Conservation (phyloP, 2,113 vertebrate species). For the Otis tarda region DNA sequence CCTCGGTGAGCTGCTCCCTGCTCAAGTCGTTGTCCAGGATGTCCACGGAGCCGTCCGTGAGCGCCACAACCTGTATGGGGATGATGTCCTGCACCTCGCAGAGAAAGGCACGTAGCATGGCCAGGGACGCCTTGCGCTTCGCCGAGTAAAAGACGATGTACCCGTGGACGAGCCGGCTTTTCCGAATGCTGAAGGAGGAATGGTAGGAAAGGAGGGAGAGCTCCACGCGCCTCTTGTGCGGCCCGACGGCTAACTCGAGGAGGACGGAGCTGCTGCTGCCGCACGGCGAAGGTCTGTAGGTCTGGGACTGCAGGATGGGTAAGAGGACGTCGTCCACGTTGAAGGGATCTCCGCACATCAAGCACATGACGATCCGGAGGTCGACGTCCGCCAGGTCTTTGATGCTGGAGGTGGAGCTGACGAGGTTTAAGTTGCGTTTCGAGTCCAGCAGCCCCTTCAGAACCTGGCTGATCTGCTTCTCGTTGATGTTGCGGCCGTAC, state of each 20-base stretch:
- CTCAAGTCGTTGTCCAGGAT: conserved; percentile 83
- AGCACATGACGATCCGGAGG: conserved; percentile 88
- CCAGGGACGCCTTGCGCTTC: conserved; percentile 89
- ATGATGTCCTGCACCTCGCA: conserved; percentile 96
- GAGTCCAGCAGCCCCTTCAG: conserved; percentile 88
- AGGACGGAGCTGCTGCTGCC: conserved; percentile 81
- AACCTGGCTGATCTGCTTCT: conserved; percentile 91
- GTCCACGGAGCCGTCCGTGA: conserved; percentile 83
- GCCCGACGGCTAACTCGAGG: conserved; percentile 84
- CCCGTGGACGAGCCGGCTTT: conserved; percentile 90
- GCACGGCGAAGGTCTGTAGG: conserved; percentile 79
- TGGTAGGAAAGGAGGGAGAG: conserved; percentile 92
- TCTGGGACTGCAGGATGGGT: conserved; percentile 86
- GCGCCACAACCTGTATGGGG: conserved; percentile 89
- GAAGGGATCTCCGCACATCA: conserved; percentile 94
- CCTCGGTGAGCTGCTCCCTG: conserved; percentile 87
- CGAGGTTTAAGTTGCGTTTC: conserved; percentile 79
- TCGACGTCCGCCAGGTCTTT: conserved; percentile 87
- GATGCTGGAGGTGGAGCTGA: conserved; percentile 73
- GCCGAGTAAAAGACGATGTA: conserved; percentile 93
- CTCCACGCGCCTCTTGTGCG: conserved; percentile 85
- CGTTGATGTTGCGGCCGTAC: conserved; percentile 89
- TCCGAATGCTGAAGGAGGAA: conserved; percentile 88
- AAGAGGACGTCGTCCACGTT: conserved; percentile 87
- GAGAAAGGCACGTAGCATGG: conserved; percentile 91